Evolutionary conservation across 2,888 invertebrate species (phyloP).

Genomic region (Eupithecia exiguata): DNA sequence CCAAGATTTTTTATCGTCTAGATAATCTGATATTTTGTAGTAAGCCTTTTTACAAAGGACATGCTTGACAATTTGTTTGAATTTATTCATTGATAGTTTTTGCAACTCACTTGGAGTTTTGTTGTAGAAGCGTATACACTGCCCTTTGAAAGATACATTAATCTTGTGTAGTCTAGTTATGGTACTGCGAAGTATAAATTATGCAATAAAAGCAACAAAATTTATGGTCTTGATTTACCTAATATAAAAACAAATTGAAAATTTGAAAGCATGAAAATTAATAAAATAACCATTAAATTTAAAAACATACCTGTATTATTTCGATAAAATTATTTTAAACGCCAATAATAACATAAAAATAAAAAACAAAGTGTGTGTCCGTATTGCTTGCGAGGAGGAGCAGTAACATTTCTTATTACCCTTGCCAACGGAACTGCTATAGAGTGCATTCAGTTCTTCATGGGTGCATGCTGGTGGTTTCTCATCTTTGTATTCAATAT

Average conservation of each 20-base stretch:
- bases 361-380: neutral
- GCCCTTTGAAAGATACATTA: no score
- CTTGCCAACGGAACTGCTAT: slow-evolving; percentile 39
- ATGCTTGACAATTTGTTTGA: no score
- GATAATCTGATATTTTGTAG: no score
- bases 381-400: slow-evolving; percentile 26
- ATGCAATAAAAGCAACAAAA: no score
- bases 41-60: no score
- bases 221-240: neutral
- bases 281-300: neutral
- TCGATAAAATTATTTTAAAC: slow-evolving; percentile 2
- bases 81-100: no score
- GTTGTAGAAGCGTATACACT: no score
- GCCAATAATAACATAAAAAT: neutral
- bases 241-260: neutral
- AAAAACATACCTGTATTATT: neutral
- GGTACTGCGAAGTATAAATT: no score
- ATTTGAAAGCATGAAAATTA: no score
- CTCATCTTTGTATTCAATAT: slow-evolving; percentile 33
- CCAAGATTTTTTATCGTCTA: no score
- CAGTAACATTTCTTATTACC: slow-evolving; percentile 53
- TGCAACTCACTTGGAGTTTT: no score
- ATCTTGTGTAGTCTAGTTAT: no score
- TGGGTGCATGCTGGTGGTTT: slow-evolving; percentile 34
- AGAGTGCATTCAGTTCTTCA: slow-evolving; percentile 46